phyloP scores from a whole-genome alignment of 1,140 invertebrate genomes.

The Tetragnatha versicolor region DNA sequence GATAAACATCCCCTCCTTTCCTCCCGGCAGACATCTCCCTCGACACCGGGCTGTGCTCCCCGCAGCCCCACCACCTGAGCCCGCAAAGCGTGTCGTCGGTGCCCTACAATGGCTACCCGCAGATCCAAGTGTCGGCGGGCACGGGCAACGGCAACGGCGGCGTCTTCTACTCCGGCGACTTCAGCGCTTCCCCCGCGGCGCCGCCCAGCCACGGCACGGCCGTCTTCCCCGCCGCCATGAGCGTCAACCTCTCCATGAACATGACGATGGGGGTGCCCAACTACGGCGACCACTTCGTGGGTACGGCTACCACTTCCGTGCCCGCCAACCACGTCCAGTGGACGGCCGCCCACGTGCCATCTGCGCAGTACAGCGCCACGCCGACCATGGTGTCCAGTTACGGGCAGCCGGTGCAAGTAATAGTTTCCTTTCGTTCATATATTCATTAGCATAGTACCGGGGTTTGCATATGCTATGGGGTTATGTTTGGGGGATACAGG shows the following conservation, averaged over 20 bases:
- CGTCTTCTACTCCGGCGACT: slow-evolving; percentile 1
- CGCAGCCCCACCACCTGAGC: slow-evolving; percentile 69
- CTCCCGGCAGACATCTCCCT: slow-evolving; percentile 97
- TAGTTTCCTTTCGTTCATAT: not conserved
- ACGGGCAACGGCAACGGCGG: slow-evolving; percentile 3
- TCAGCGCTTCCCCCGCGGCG: not conserved
- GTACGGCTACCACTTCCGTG: slow-evolving; percentile 22
- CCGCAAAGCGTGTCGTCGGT: slow-evolving; percentile 64
- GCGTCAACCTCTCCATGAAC: slow-evolving; percentile 56
- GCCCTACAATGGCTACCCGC: slow-evolving; percentile 26
- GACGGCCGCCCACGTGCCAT: slow-evolving; percentile 59
- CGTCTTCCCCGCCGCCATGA: slow-evolving; percentile 49
- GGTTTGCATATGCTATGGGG: no score
- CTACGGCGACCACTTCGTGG: slow-evolving; percentile 31
- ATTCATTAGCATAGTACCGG: no score
- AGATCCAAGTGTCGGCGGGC: slow-evolving; percentile 41
- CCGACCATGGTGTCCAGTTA: slow-evolving; percentile 23
- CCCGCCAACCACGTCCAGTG: slow-evolving; percentile 24
- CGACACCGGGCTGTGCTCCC: slow-evolving; percentile 68
- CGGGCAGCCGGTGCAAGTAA: slow-evolving; percentile 49
- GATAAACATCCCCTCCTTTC: not conserved
- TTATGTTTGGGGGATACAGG: no score
- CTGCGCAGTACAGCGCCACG: slow-evolving; percentile 60
- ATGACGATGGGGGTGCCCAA: slow-evolving; percentile 55
- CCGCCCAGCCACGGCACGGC: not conserved